Evolutionary conservation across 2,797 vertebrate species (phyloP).

Genomic region (Mus spretus): DNA sequence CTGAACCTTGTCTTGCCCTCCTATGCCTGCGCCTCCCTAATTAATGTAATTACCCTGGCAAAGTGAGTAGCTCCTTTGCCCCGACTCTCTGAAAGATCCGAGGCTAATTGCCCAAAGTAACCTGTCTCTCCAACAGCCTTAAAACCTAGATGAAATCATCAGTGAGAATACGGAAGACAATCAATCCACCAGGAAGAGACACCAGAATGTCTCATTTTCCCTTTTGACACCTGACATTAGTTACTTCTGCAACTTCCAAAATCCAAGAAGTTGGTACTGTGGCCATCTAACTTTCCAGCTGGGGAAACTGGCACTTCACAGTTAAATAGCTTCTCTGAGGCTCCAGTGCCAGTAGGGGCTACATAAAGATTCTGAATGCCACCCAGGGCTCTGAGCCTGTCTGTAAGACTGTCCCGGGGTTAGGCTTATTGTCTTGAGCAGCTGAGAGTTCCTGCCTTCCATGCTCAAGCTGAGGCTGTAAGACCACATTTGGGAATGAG

Average conservation of each 20-base stretch:
- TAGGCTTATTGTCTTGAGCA: neutral
- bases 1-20: slow-evolving; percentile 23
- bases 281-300: slow-evolving; percentile 35
- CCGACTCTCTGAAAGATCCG: neutral
- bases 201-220: neutral
- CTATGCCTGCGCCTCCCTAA: neutral
- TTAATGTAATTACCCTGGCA: slow-evolving; percentile 41
- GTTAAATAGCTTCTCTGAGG: neutral
- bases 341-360: neutral
- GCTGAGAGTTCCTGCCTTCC: neutral
- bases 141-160: slow-evolving; percentile 46
- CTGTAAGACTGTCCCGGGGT: neutral
- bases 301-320: slow-evolving; percentile 31
- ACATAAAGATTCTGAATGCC: neutral
- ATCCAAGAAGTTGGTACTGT: neutral
- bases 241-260: neutral
- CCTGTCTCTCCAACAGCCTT: neutral
- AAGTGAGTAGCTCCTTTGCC: neutral
- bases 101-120: neutral
- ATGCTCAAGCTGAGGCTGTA: neutral
- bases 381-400: neutral
- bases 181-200: neutral
- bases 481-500: neutral
- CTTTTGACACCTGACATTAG: neutral
- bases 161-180: neutral